These are phyloP conservation scores for Ambastaia sidthimunki DNA, from an alignment of 2,797 vertebrate species.

Conservation along the genomic window DNA sequence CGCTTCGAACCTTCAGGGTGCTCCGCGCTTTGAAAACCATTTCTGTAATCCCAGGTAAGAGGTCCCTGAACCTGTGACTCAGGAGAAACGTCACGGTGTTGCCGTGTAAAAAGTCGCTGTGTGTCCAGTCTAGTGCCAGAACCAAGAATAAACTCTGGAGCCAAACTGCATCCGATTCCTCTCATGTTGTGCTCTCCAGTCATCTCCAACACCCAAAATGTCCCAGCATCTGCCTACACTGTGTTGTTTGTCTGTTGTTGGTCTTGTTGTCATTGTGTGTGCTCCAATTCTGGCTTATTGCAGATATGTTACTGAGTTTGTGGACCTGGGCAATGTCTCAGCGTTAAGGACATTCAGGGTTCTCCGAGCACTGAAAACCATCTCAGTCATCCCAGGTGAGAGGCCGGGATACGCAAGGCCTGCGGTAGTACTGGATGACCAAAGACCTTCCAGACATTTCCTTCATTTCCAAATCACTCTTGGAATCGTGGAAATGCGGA, in stretches of 20 bases:
- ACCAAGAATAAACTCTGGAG: conserved; percentile 17
- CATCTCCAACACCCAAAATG: conserved; percentile 41
- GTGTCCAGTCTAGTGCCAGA: conserved; percentile 70
- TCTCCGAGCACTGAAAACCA: conserved; percentile 92
- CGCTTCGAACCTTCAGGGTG: conserved; percentile 99
- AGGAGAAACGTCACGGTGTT: conserved; percentile 70
- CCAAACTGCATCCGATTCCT: conserved; percentile 32
- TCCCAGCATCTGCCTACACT: conserved; percentile 63
- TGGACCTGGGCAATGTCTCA: conserved; percentile 63
- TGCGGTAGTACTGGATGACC: conserved; percentile 43
- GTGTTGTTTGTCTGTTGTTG: conserved; percentile 78
- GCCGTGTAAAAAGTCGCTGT: too few relatives aligned
- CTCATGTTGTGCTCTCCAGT: conserved; percentile 39
- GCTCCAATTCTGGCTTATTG: conserved; percentile 84
- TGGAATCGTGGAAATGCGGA: conserved; percentile 69
- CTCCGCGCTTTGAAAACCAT: conserved; percentile 99
- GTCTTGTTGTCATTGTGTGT: conserved; percentile 80
- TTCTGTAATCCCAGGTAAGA: conserved; percentile 99
- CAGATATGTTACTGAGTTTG: conserved; percentile 89
- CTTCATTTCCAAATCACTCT: conserved; percentile 47
- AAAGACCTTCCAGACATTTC: conserved; percentile 47
- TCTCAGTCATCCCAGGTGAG: conserved; percentile 93
- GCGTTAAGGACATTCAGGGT: conserved; percentile 67
- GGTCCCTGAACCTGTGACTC: conserved; percentile 48
- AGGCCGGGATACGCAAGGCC: too few relatives aligned